Evolutionary conservation across 37 sponge, comb jelly and placozoan genomes (phyloP).

Genomic region (Axinella damicornis): DNA sequence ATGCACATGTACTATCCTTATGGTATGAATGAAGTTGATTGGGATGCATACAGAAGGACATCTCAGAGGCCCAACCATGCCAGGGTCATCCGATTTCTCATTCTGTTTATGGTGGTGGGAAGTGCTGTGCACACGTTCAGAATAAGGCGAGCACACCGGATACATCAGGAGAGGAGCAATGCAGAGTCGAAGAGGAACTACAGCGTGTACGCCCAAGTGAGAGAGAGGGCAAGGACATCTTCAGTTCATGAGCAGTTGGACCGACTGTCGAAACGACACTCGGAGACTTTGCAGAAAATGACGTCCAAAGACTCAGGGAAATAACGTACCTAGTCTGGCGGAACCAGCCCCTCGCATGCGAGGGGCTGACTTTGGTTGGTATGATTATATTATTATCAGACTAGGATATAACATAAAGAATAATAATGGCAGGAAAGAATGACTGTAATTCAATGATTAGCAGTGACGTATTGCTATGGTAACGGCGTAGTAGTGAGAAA

Average conservation of each 20-base stretch:
- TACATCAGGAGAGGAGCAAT: not conserved
- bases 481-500: not conserved
- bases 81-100: conserved; percentile 9
- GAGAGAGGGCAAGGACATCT: conserved; percentile 49
- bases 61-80: conserved; percentile 3
- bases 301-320: too few relatives aligned
- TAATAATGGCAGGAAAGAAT: too few relatives aligned
- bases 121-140: conserved; percentile 15
- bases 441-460: too few relatives aligned
- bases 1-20: not conserved
- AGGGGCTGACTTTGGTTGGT: too few relatives aligned
- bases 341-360: too few relatives aligned
- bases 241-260: conserved; percentile 52
- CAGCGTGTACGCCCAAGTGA: conserved; percentile 3
- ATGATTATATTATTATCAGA: too few relatives aligned
- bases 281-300: not conserved
- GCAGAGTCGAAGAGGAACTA: conserved; percentile 43
- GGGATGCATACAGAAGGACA: not conserved
- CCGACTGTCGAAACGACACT: not conserved
- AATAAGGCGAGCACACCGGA: conserved; percentile 13
- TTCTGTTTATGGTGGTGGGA: conserved; percentile 21
- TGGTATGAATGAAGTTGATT: conserved; percentile 12
- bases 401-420: too few relatives aligned
- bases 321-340: too few relatives aligned
- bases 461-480: conserved; percentile 25